phyloP scores from a whole-genome alignment of 2,888 invertebrate genomes.

The Chrysolina haemoptera region DNA sequence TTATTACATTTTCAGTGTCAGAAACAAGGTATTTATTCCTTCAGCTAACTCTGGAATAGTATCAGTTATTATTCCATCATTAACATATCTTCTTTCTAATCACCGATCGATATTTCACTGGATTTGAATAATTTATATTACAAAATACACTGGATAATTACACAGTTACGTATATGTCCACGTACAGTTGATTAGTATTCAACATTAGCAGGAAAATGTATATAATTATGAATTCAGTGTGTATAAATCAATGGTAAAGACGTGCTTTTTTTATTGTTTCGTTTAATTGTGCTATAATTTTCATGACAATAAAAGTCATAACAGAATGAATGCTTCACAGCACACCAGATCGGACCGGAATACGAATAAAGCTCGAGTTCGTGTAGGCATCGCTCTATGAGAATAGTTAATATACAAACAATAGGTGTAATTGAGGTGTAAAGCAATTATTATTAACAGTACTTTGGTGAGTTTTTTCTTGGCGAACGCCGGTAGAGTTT shows the following conservation, averaged over 20 bases:
- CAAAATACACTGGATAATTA: slow-evolving; percentile 18
- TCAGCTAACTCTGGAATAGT: neutral
- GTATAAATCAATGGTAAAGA: slow-evolving; percentile 19
- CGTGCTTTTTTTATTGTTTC: slow-evolving; percentile 15
- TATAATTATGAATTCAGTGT: slow-evolving; percentile 22
- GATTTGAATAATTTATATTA: slow-evolving; percentile 18
- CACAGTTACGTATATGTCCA: slow-evolving; percentile 7
- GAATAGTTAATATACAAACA: neutral
- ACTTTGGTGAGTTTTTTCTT: neutral
- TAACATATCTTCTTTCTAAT: slow-evolving; percentile 12
- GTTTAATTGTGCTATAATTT: slow-evolving; percentile 13
- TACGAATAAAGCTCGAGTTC: slow-evolving; percentile 1
- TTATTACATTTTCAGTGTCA: too few species aligned
- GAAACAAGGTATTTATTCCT: neutral
- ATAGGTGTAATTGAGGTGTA: neutral
- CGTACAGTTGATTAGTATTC: slow-evolving; percentile 13
- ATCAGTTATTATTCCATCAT: slow-evolving; percentile 6
- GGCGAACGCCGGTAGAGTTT: neutral
- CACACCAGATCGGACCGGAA: neutral
- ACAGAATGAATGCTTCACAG: slow-evolving; percentile 10
- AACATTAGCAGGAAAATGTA: slow-evolving; percentile 14
- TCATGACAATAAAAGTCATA: slow-evolving; percentile 20
- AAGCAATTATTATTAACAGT: neutral
- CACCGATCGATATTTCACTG: slow-evolving; percentile 11
- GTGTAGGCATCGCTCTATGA: neutral